phyloP scores from a whole-genome alignment of 2,113 vertebrate species.

The Stegastes partitus region DNA sequence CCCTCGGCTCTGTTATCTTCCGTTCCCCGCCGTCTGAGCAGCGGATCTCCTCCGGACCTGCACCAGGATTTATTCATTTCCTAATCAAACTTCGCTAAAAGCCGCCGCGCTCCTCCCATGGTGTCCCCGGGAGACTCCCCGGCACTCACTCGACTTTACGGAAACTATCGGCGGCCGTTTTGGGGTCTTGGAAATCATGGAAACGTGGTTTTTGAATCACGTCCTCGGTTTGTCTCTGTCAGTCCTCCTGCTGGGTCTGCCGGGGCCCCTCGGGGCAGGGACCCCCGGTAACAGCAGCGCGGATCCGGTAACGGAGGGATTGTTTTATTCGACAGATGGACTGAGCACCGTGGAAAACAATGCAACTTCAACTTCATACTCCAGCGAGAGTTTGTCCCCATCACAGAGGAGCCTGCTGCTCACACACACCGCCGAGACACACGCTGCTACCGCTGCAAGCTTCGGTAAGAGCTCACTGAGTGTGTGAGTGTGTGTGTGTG shows the following conservation, averaged over 20 bases:
- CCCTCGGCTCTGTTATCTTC: slow-evolving; percentile 65
- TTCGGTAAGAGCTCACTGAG: slow-evolving; percentile 73
- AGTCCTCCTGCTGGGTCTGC: slow-evolving; percentile 74
- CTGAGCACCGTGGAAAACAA: slow-evolving; percentile 13
- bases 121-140: slow-evolving; percentile 73
- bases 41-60: slow-evolving; percentile 59
- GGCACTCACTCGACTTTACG: slow-evolving; percentile 64
- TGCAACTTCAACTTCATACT: slow-evolving; percentile 49
- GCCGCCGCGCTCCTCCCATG: slow-evolving; percentile 74
- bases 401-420: slow-evolving; percentile 70
- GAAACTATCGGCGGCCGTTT: slow-evolving; percentile 62
- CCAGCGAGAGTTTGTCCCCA: slow-evolving; percentile 67
- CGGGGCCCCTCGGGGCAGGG: slow-evolving; percentile 73
- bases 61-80: slow-evolving; percentile 54
- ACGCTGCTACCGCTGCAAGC: slow-evolving; percentile 33
- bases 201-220: slow-evolving; percentile 79
- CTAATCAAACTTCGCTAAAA: slow-evolving; percentile 34
- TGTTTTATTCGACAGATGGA: slow-evolving; percentile 41
- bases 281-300: slow-evolving; percentile 61
- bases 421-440: slow-evolving; percentile 47
- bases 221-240: slow-evolving; percentile 69
- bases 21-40: slow-evolving; percentile 64
- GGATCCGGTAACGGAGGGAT: slow-evolving; percentile 43
- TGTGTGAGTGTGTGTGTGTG: no score
- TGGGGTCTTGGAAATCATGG: slow-evolving; percentile 77